phyloP scores from a whole-genome alignment of 2,888 invertebrate genomes.

The Rhagium mordax region DNA sequence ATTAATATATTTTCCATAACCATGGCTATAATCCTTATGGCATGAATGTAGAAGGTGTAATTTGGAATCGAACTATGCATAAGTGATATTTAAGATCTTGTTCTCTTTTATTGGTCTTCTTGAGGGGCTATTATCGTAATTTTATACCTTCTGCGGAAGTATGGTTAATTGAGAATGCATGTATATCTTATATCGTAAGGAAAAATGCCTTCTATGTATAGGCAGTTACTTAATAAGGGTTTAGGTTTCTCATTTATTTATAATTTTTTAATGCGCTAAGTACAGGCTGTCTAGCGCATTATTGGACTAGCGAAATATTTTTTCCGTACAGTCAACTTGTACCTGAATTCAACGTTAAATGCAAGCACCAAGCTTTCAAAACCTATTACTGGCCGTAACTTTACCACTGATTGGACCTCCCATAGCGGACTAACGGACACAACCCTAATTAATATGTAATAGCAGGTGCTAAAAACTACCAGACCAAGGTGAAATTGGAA shows the following conservation, averaged over 20 bases:
- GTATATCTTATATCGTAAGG: not conserved
- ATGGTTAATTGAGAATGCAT: not conserved
- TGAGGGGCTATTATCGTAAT: constrained; percentile 9
- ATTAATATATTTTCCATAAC: constrained; percentile 9
- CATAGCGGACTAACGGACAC: too few species aligned
- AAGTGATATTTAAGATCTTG: constrained; percentile 17
- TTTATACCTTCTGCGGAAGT: constrained; percentile 11
- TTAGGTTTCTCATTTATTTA: not conserved
- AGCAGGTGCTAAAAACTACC: too few species aligned
- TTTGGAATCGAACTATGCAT: constrained; percentile 3
- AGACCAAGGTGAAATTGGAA: too few species aligned
- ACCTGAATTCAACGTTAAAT: too few species aligned
- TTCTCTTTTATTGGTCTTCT: constrained; percentile 16
- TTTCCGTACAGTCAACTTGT: too few species aligned
- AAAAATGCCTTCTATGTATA: not conserved
- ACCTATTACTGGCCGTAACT: too few species aligned
- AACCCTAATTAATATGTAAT: too few species aligned
- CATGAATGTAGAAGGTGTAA: not conserved
- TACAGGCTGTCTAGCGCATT: too few species aligned
- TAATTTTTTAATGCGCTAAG: not conserved
- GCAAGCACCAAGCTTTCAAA: too few species aligned
- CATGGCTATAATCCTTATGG: constrained; percentile 3
- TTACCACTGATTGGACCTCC: too few species aligned
- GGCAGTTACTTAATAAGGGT: not conserved
- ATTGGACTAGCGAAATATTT: too few species aligned